Evolutionary conservation across 2,888 invertebrate genomes (phyloP).

Genomic region (Entomobrya multifasciata): DNA sequence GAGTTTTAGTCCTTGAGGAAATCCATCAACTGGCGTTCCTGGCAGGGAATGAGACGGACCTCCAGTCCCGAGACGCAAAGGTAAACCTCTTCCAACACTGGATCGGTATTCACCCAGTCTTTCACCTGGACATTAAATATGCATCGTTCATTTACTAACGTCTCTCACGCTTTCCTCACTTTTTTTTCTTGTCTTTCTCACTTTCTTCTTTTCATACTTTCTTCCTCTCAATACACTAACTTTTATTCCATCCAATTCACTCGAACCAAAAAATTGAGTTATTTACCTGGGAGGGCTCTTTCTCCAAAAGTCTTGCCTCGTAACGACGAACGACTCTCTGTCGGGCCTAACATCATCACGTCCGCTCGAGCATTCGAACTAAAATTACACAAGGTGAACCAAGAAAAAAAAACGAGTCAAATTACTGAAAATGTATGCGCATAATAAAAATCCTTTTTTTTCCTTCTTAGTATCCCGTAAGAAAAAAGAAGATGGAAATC

Average conservation of each 20-base stretch:
- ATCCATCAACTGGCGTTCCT: conserved; percentile 80
- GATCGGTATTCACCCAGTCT: conserved; percentile 80
- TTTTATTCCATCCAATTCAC: conserved; percentile 68
- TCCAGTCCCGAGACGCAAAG: conserved; percentile 78
- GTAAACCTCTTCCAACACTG: conserved; percentile 79
- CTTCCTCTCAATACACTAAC: conserved; percentile 59
- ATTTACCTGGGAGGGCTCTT: conserved; percentile 80
- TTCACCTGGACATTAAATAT: conserved; percentile 79
- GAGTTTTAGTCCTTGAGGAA: conserved; percentile 79
- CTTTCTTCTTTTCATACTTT: conserved; percentile 26
- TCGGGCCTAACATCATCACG: conserved; percentile 80
- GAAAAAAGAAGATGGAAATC: conserved; percentile 62
- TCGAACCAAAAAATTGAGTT: conserved; percentile 68
- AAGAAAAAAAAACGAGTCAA: conserved; percentile 70
- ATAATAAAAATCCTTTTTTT: conserved; percentile 65
- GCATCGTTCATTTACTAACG: conserved; percentile 69
- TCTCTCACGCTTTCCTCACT: conserved; percentile 40
- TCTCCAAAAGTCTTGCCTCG: conserved; percentile 80
- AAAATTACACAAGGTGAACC: conserved; percentile 66
- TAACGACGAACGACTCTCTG: conserved; percentile 79
- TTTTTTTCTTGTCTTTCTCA: conserved; percentile 39
- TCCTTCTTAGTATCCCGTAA: conserved; percentile 30
- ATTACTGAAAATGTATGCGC: conserved; percentile 73
- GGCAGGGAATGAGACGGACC: conserved; percentile 79
- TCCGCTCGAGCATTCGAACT: conserved; percentile 80